phyloP scores from a whole-genome alignment of 2,888 invertebrate species.

The Trimorus sp. region DNA sequence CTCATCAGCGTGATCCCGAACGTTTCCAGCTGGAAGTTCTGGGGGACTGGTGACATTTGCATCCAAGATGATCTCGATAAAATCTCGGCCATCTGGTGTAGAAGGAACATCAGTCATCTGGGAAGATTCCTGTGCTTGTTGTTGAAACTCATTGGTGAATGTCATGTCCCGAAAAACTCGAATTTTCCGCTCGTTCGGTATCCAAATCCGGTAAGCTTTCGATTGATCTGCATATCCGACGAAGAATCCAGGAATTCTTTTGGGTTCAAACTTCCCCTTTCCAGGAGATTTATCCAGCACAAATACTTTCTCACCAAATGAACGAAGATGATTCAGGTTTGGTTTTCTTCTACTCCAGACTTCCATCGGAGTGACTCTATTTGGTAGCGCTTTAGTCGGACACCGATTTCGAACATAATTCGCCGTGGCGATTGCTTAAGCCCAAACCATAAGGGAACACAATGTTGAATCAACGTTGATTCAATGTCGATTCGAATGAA shows the following conservation, averaged over 20 bases:
- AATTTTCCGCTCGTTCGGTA: constrained; percentile 8
- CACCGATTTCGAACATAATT: constrained; percentile 42
- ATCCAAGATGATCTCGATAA: too few relatives aligned
- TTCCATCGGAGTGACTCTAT: constrained; percentile 19
- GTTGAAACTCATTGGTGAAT: too few relatives aligned
- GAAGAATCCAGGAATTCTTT: constrained; percentile 13
- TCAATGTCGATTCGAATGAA: too few relatives aligned
- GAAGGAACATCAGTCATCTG: too few relatives aligned
- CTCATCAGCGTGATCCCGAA: too few relatives aligned
- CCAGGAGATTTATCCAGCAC: constrained; percentile 60
- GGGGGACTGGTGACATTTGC: too few relatives aligned
- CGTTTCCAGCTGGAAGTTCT: too few relatives aligned
- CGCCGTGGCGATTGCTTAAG: constrained; percentile 38
- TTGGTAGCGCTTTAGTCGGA: constrained; percentile 16
- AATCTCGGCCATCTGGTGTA: too few relatives aligned
- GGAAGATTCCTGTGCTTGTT: too few relatives aligned
- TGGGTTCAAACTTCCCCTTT: constrained; percentile 49
- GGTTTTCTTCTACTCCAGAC: constrained; percentile 26
- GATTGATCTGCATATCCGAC: constrained; percentile 32
- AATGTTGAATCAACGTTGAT: too few relatives aligned
- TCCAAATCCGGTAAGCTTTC: constrained; percentile 21
- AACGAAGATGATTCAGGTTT: constrained; percentile 26
- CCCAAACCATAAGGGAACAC: too few relatives aligned
- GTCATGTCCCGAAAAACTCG: constrained; percentile 16
- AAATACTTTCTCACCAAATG: constrained; percentile 28